phyloP scores from a whole-genome alignment of 2,888 invertebrate genomes.

The Caenorhabditis uteleia region DNA sequence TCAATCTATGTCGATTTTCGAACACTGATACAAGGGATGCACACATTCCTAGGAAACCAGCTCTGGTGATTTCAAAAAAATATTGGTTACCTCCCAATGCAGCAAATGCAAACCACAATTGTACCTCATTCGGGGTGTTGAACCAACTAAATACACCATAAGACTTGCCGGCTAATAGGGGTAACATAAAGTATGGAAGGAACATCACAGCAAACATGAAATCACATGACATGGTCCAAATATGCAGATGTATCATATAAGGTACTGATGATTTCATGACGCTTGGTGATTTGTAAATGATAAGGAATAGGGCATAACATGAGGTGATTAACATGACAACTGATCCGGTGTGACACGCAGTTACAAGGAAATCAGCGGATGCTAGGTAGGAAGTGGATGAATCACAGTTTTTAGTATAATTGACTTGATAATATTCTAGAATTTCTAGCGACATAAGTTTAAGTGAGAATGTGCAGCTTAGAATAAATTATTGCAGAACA shows the following conservation, averaged over 20 bases:
- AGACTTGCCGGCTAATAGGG: slow-evolving; percentile 1
- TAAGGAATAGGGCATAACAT: slow-evolving; percentile 11
- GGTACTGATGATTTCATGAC: slow-evolving; percentile 13
- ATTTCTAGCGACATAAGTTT: too few species aligned
- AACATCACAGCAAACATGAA: slow-evolving; percentile 13
- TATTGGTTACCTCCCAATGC: slow-evolving; percentile 14
- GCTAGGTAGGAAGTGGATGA: slow-evolving; percentile 9
- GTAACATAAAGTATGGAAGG: slow-evolving; percentile 6
- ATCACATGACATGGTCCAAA: slow-evolving; percentile 18
- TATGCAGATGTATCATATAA: slow-evolving; percentile 17
- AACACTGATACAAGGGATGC: slow-evolving; percentile 7
- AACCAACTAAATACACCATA: background rate
- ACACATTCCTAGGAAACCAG: slow-evolving; percentile 8
- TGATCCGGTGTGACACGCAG: slow-evolving; percentile 15
- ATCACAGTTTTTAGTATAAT: background rate
- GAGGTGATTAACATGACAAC: slow-evolving; percentile 13
- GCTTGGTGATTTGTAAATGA: slow-evolving; percentile 10
- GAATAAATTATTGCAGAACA: too few species aligned
- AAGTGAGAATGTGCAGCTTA: too few species aligned
- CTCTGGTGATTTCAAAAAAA: too few species aligned
- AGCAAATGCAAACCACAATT: slow-evolving; percentile 19
- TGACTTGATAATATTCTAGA: background rate
- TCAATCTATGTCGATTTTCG: slow-evolving; percentile 14
- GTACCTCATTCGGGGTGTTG: background rate
- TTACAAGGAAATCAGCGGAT: slow-evolving; percentile 7